phyloP scores from a whole-genome alignment of 2,888 invertebrate genomes.

The Muschampia plurimacula region DNA sequence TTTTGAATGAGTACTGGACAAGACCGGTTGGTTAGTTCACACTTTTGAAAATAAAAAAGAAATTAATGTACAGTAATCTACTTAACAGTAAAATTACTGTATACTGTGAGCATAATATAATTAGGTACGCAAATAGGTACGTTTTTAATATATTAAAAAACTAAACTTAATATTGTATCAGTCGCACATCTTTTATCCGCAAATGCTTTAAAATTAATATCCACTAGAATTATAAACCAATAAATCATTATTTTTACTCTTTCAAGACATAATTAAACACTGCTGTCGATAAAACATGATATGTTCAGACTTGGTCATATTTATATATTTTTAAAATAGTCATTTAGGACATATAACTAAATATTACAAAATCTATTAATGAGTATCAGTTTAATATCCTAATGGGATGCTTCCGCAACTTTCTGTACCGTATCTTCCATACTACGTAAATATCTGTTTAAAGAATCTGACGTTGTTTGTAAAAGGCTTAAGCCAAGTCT shows the following conservation, averaged over 20 bases:
- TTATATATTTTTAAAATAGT: neutral
- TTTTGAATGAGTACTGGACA: too few relatives aligned
- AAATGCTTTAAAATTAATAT: too few relatives aligned
- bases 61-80: too few relatives aligned
- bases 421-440: conserved; percentile 77
- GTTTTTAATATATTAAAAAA: neutral
- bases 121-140: too few relatives aligned
- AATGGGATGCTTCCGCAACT: conserved; percentile 62
- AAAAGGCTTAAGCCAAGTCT: conserved; percentile 88
- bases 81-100: too few relatives aligned
- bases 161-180: neutral
- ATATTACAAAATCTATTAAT: conserved; percentile 15
- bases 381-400: conserved; percentile 30
- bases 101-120: too few relatives aligned
- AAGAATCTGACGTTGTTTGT: conserved; percentile 88
- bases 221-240: too few relatives aligned
- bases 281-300: conserved; percentile 7
- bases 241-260: neutral
- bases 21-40: too few relatives aligned
- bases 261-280: neutral
- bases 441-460: conserved; percentile 87
- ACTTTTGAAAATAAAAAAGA: too few relatives aligned
- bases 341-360: conserved; percentile 14
- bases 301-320: conserved; percentile 14
- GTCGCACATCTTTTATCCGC: neutral